Conservation (phyloP, 2,888 invertebrate species). For the Xanthostigma xanthostigma region DNA sequence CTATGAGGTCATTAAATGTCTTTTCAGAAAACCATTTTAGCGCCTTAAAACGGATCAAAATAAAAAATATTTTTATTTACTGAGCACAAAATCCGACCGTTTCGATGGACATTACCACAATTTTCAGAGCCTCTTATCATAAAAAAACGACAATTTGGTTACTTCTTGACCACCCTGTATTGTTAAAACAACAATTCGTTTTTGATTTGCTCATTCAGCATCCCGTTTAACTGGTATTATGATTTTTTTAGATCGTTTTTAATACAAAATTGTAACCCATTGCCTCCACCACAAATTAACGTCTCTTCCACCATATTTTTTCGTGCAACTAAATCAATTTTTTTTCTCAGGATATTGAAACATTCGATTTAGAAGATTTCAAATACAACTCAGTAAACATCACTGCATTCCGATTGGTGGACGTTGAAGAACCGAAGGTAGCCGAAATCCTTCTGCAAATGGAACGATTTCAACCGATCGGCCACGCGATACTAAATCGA, state of each 20-base stretch:
- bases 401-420: conserved; percentile 83
- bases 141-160: no score
- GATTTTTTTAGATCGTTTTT: not conserved
- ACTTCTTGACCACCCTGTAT: no score
- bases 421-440: conserved; percentile 60
- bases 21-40: no score
- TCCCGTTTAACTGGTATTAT: not conserved
- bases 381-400: conserved; percentile 90
- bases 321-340: not conserved
- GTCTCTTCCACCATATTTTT: not conserved
- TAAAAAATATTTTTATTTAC: no score
- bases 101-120: no score
- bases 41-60: no score
- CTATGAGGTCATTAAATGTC: no score
- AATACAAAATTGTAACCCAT: not conserved
- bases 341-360: conserved; percentile 61
- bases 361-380: conserved; percentile 79
- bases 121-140: no score
- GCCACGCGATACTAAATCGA: conserved; percentile 58
- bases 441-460: conserved; percentile 65
- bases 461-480: conserved; percentile 78
- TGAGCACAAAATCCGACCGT: no score
- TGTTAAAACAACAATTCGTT: not conserved
- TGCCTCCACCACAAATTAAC: not conserved
- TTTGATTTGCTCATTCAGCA: not conserved